Evolutionary conservation across 2,113 vertebrate species (phyloP), one percentile per base, ranked within the genome.

Genomic region (Mohoua ochrocephala): DNA sequence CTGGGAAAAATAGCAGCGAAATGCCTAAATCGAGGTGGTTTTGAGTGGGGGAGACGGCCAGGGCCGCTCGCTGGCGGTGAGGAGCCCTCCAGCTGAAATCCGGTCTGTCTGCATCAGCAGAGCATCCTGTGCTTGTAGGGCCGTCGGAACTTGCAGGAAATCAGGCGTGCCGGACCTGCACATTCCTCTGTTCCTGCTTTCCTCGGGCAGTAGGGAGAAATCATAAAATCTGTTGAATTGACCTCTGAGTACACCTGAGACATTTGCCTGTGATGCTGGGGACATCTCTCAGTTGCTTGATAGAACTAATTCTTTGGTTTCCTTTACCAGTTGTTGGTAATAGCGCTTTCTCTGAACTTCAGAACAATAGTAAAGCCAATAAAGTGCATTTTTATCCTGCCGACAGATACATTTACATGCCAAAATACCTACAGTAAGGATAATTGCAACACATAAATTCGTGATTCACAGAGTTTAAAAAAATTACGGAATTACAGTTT

Each of bases 161-260:
- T 37, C 9, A 5, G 70, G 74, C 41, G 1, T 20, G 60, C 35
- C 5, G 50, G 44, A 56, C 42, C 47, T 37, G 1, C 0, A 0
- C 67, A 0, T n/a, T 10, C 21, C 77, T 42, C 81, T 27, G 31
- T 3, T 7, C 54, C 50, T 61, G 28, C 87, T 15, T 11, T 10
- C 44, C 76, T 73, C 76, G 2, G 63, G 68, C 76, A 2, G 33
- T 0, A 18, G 49, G 33, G 13, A 52, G 23, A 19, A 71, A 42
- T 20, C 3, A 30, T 41, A 23, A 52, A 71, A 20, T 1, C 28
- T 24, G 2, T 28, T 7, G 10, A 16, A 35, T 1, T 30, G 31
- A 19, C 16, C 52, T 67, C 23, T 9, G 22, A 39, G 53, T 24
- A 6, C 47, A 1, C 35, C 19, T 10, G 42, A 75, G 74, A 11